These are phyloP conservation scores for Gastrophysa polygoni DNA, from an alignment of 2,888 invertebrate species.

Conservation along the genomic window DNA sequence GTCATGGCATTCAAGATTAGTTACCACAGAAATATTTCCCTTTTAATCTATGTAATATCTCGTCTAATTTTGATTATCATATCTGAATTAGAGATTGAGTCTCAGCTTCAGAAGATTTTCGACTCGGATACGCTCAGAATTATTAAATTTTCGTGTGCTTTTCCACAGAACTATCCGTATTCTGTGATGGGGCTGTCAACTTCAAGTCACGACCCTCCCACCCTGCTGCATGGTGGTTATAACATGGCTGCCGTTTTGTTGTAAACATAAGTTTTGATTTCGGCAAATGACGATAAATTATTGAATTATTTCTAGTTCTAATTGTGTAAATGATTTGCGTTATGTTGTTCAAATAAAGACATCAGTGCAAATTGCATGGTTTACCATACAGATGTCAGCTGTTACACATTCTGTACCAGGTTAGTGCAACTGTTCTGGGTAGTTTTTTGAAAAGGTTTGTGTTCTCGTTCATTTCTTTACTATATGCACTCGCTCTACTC, in stretches of 20 bases:
- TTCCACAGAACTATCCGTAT: too few species aligned
- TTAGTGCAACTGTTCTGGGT: slow-evolving; percentile 49
- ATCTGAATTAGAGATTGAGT: too few species aligned
- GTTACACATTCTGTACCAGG: slow-evolving; percentile 62
- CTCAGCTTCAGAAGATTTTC: too few species aligned
- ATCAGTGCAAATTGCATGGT: slow-evolving; percentile 54
- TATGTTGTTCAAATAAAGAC: slow-evolving; percentile 34
- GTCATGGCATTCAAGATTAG: too few species aligned
- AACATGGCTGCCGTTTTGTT: slow-evolving; percentile 60
- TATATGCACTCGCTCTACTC: not conserved
- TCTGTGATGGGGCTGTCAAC: slow-evolving; percentile 15
- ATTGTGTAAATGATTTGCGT: slow-evolving; percentile 41
- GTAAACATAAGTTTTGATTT: slow-evolving; percentile 55
- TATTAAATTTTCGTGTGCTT: too few species aligned
- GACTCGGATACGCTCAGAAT: too few species aligned
- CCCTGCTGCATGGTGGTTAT: slow-evolving; percentile 52
- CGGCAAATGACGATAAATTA: slow-evolving; percentile 30
- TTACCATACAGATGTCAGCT: slow-evolving; percentile 61
- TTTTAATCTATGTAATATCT: too few species aligned
- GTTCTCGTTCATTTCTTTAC: not conserved
- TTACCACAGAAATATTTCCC: too few species aligned
- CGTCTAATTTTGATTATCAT: too few species aligned
- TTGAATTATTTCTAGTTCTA: slow-evolving; percentile 27
- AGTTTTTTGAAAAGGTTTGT: slow-evolving; percentile 29
- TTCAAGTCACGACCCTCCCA: slow-evolving; percentile 46